Conservation (phyloP, 2,113 vertebrate genomes). For the Agelaius tricolor region DNA sequence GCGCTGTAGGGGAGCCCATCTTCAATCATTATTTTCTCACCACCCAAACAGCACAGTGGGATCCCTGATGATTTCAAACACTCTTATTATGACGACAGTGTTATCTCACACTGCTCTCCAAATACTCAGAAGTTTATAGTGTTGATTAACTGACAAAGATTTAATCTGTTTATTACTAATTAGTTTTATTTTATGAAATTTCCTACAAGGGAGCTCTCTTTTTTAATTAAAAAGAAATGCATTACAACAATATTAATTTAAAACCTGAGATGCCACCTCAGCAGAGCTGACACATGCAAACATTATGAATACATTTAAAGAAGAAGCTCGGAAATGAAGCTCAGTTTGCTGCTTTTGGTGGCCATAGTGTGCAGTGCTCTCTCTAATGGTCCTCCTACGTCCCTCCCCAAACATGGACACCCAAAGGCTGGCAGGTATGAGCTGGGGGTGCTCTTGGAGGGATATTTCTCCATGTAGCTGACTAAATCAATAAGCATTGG, state of each 20-base stretch:
- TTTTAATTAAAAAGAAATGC: slow-evolving; percentile 56
- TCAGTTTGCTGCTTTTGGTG: background rate
- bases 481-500: background rate
- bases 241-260: slow-evolving; percentile 46
- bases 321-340: background rate
- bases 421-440: background rate
- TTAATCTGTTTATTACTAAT: slow-evolving; percentile 54
- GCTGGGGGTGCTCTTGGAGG: background rate
- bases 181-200: slow-evolving; percentile 46
- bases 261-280: slow-evolving; percentile 34
- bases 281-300: background rate
- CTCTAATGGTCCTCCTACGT: background rate
- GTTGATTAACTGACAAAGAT: slow-evolving; percentile 61
- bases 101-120: background rate
- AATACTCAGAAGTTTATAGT: slow-evolving; percentile 51
- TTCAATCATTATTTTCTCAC: slow-evolving; percentile 53
- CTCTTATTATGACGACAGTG: slow-evolving; percentile 3
- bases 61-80: slow-evolving; percentile 25
- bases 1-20: background rate
- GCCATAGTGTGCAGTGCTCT: background rate
- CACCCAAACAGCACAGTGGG: background rate
- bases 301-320: background rate
- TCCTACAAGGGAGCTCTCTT: background rate
- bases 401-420: background rate
- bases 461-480: background rate